Base-by-base conservation (phyloP, 2,797 vertebrate species). In the Rousettus madagascariensis region DNA sequence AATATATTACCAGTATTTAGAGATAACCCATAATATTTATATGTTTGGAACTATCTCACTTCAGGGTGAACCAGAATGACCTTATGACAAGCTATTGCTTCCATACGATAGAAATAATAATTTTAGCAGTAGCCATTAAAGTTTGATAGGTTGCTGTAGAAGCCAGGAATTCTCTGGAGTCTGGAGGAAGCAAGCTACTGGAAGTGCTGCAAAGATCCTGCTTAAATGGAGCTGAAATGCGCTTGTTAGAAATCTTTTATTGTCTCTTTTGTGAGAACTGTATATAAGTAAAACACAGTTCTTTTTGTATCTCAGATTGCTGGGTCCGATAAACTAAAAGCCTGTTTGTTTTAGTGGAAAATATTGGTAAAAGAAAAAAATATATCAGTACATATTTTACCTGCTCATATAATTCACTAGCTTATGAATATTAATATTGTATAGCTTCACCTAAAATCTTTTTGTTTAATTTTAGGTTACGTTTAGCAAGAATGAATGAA, bases 401-500 rank as follows among this genome's bases (percentile, higher is more conserved):
- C 57, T 96, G 19, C 4, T 51, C 86, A 43, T 77, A 30, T 72
- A 94, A 12, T 55, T 55, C 1, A 0, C 22, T 74, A 66, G 19
- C 30, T 95, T 79, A 87, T 94, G 20, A 66, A 59, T 11, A 63
- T 28, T 38, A 69, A 3, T 33, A 15, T 66, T 55, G 41, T 72
- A 65, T 68, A 79, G 41, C 68, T 38, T 85, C 78, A 94, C 85
- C 63, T 83, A 86, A 57, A 94, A 0, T 84, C 72, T 0, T 96
- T 92, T 46, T 93, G 77, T 97, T 96, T 87, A 20, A 85, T 82
- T 83, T 9, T 28, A 99, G 99, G 98, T 98, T 99, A 98, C 99
- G 99, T 61, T 98, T 99, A 97, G 99, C 99, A 85, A 99, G 99
- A 98, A 99, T 99, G 99, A 99, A 99, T 51, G 99, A 99, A 98